Conservation (phyloP, 30 jellyfish, hydroid and myxozoan species). For the Mastigias papua region DNA sequence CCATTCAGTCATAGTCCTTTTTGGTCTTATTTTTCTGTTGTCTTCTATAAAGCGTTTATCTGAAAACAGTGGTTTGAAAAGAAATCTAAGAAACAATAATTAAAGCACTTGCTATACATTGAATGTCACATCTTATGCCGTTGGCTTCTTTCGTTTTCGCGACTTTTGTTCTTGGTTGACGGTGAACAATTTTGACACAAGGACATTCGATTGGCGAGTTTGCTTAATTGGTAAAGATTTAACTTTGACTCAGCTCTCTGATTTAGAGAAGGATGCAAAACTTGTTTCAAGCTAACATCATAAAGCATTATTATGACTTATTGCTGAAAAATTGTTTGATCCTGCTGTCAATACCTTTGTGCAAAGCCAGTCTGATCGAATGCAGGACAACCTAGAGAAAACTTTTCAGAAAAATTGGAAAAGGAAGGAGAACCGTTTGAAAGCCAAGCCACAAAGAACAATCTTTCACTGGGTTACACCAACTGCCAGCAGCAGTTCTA, state of each 20-base stretch:
- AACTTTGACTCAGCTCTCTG: constrained; percentile 58
- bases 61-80: too few species aligned
- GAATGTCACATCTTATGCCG: too few species aligned
- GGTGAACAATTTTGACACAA: too few species aligned
- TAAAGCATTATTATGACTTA: constrained; percentile 25
- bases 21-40: too few species aligned
- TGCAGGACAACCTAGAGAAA: constrained; percentile 8
- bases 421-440: constrained; percentile 15
- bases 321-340: not conserved
- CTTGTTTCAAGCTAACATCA: not conserved
- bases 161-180: too few species aligned
- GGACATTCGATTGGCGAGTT: too few species aligned
- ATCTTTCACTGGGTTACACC: constrained; percentile 15
- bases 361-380: not conserved
- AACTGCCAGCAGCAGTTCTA: constrained; percentile 24
- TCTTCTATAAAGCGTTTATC: too few species aligned
- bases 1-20: too few species aligned
- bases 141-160: too few species aligned
- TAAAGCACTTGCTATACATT: too few species aligned
- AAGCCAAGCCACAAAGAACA: constrained; percentile 31
- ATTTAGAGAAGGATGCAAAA: constrained; percentile 40
- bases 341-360: not conserved
- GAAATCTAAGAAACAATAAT: too few species aligned
- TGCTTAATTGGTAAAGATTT: too few species aligned
- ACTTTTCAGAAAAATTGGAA: constrained; percentile 18